These are phyloP conservation scores for Dreissena polymorpha DNA, from an alignment of 1,140 invertebrate genomes.

Conservation along the genomic window DNA sequence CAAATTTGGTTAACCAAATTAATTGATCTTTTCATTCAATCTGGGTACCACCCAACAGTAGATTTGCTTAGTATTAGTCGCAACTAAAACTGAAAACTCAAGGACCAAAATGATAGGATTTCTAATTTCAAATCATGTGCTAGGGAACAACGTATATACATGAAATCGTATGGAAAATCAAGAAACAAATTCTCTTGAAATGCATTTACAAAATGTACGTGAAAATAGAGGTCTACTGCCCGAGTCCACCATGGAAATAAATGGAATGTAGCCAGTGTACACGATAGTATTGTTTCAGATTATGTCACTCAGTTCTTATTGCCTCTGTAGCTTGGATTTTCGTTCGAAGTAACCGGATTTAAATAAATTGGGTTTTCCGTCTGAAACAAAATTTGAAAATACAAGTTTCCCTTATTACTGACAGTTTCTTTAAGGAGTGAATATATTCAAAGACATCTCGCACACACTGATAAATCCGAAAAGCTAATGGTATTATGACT, in stretches of 20 bases:
- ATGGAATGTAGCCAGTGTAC: background rate
- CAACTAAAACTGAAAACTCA: too few relatives aligned
- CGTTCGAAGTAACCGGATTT: slow-evolving; percentile 98
- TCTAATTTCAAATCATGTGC: too few relatives aligned
- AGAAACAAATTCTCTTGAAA: too few relatives aligned
- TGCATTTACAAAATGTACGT: too few relatives aligned
- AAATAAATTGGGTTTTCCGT: slow-evolving; percentile 99
- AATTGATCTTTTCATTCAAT: too few relatives aligned
- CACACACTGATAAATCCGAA: background rate
- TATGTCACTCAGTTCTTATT: background rate
- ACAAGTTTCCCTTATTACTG: slow-evolving; percentile 23
- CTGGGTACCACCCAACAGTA: too few relatives aligned
- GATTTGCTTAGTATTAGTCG: too few relatives aligned
- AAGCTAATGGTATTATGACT: background rate
- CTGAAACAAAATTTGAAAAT: slow-evolving; percentile 81
- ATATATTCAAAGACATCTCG: background rate
- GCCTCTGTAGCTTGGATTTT: slow-evolving; percentile 91
- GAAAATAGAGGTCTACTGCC: too few relatives aligned
- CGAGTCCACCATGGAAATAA: background rate
- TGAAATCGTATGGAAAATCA: too few relatives aligned
- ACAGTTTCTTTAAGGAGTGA: background rate
- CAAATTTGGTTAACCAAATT: background rate
- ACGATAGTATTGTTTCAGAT: background rate
- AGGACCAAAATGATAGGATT: too few relatives aligned
- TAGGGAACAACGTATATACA: too few relatives aligned